phyloP scores from a whole-genome alignment of 2,113 vertebrate genomes.

The Silurus meridionalis region DNA sequence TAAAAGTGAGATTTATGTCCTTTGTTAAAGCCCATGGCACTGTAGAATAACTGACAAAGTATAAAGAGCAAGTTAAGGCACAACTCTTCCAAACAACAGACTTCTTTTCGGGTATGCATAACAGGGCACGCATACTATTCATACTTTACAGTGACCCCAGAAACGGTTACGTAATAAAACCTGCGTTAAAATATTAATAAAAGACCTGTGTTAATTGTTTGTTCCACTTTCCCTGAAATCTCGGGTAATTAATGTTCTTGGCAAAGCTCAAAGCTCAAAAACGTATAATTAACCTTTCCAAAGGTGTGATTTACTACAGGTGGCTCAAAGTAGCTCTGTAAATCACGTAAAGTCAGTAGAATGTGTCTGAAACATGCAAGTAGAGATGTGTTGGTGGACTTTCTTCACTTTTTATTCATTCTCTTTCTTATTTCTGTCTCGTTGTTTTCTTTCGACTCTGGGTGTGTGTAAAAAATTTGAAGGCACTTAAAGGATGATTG shows the following conservation, averaged over 20 bases:
- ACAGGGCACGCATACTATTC: neutral
- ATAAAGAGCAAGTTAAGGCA: slow-evolving; percentile 42
- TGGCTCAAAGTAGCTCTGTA: slow-evolving; percentile 46
- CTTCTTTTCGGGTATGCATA: neutral
- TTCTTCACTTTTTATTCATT: neutral
- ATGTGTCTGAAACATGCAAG: slow-evolving; percentile 22
- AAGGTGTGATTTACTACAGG: slow-evolving; percentile 57
- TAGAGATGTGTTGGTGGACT: slow-evolving; percentile 41
- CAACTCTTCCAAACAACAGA: neutral
- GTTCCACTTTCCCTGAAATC: slow-evolving; percentile 8
- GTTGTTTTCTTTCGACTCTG: neutral
- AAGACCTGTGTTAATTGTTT: neutral
- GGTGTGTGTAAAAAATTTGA: neutral
- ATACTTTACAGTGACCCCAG: neutral
- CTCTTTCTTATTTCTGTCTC: neutral
- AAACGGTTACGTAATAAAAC: neutral
- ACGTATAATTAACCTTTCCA: slow-evolving; percentile 59
- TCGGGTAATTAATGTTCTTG: slow-evolving; percentile 14
- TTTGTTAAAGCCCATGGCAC: slow-evolving; percentile 17
- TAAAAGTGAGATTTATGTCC: neutral
- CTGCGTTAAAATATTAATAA: neutral
- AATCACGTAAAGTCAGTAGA: slow-evolving; percentile 58
- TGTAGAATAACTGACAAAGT: slow-evolving; percentile 6
- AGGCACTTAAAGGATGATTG: neutral
- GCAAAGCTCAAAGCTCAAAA: slow-evolving; percentile 24